A percentile compares a stretch with the other conserved stretches of the same genome.
Evolutionary conservation across 2,888 invertebrate genomes (phyloP).

Genomic region (Cistogaster globosa): DNA sequence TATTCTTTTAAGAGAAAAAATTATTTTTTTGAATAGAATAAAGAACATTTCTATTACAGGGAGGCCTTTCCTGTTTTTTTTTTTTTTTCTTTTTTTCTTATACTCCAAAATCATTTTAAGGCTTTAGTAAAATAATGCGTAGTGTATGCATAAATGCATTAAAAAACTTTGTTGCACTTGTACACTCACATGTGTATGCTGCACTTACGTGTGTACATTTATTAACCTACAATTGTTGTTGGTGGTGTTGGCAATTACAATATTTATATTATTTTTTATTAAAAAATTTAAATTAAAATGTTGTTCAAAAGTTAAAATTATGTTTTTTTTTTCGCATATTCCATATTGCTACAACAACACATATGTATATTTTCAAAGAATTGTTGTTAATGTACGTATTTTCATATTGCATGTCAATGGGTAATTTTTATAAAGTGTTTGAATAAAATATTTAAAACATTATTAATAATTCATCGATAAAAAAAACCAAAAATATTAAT

Average conservation of each 20-base stretch:
- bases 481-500: slow-evolving; percentile 15
- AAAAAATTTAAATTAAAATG: slow-evolving; percentile 52
- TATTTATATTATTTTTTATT: slow-evolving; percentile 6
- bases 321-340: slow-evolving; percentile 10
- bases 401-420: slow-evolving; percentile 62
- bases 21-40: too few species aligned
- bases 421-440: slow-evolving; percentile 63
- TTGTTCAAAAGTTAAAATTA: slow-evolving; percentile 33
- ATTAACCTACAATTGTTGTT: slow-evolving; percentile 9
- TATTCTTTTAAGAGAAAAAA: too few species aligned
- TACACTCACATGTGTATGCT: slow-evolving; percentile 5
- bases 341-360: not conserved
- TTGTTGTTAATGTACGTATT: too few species aligned
- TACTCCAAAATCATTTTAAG: too few species aligned
- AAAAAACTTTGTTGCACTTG: slow-evolving; percentile 34
- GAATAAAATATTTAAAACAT: slow-evolving; percentile 62
- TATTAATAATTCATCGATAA: slow-evolving; percentile 55
- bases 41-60: too few species aligned
- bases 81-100: too few species aligned
- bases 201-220: slow-evolving; percentile 1
- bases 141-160: slow-evolving; percentile 24
- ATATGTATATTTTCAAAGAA: not conserved
- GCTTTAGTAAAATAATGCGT: not conserved
- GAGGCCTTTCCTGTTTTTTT: too few species aligned
- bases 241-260: slow-evolving; percentile 40